phyloP scores from a whole-genome alignment of 2,113 vertebrate genomes.

The Pandion haliaetus region DNA sequence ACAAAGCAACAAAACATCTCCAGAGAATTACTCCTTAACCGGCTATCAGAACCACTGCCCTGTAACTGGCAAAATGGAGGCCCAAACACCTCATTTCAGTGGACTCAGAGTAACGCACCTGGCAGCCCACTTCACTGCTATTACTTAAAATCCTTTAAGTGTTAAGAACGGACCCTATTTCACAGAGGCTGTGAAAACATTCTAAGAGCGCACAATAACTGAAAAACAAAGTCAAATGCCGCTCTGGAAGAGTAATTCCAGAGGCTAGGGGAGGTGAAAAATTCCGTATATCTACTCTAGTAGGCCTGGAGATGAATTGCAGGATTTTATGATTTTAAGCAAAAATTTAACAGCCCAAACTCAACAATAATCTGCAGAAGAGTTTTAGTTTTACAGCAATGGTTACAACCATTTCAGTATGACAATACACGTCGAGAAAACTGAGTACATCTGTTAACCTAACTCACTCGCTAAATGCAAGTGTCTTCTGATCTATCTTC shows the following conservation, averaged over 20 bases:
- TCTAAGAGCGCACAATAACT: not conserved
- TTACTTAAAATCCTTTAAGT: fast-evolving
- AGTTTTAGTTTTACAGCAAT: not conserved
- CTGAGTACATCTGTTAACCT: fast-evolving
- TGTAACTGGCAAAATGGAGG: fast-evolving
- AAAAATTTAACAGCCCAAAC: not conserved
- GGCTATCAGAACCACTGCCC: not conserved
- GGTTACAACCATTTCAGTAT: not conserved
- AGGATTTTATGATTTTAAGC: not conserved
- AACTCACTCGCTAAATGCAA: fast-evolving
- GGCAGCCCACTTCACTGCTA: not conserved
- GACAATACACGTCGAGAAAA: fast-evolving
- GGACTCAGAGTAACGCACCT: not conserved
- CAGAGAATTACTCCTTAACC: not conserved
- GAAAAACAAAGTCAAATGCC: not conserved
- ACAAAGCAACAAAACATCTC: not conserved
- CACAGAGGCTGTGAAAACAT: fast-evolving
- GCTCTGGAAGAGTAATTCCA: not conserved
- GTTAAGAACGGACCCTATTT: fast-evolving
- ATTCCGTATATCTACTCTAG: fast-evolving
- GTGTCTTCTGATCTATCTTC: not conserved
- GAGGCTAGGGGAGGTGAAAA: not conserved
- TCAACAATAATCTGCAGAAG: not conserved
- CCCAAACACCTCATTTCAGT: not conserved
- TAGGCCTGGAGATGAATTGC: not conserved